phyloP scores from a whole-genome alignment of 2,888 invertebrate genomes.

The Acanthacorydalis orientalis region DNA sequence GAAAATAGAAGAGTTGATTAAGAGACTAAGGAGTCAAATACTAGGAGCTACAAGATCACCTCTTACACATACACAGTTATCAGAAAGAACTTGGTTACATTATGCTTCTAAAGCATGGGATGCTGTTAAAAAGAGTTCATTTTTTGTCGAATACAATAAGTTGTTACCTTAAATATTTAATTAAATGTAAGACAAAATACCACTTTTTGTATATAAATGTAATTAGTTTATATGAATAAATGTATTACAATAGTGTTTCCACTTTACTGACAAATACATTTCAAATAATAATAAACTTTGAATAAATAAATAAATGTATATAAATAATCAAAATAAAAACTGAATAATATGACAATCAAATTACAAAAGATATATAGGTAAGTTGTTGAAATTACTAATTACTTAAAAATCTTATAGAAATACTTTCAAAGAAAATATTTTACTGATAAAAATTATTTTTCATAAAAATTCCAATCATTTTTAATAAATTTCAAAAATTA shows the following conservation, averaged over 20 bases:
- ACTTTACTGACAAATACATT: not conserved
- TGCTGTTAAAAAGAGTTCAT: constrained; percentile 63
- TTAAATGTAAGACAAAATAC: too few species aligned
- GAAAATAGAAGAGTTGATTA: constrained; percentile 43
- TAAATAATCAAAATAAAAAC: too few species aligned
- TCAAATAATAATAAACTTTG: not conserved
- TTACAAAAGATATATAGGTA: too few species aligned
- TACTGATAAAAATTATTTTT: too few species aligned
- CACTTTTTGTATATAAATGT: not conserved
- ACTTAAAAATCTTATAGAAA: too few species aligned
- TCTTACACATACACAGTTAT: constrained; percentile 53
- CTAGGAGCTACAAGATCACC: constrained; percentile 50
- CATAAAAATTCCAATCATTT: too few species aligned
- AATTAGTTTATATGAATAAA: not conserved
- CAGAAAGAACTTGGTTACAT: constrained; percentile 71
- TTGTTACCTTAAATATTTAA: constrained; percentile 36
- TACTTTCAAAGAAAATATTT: too few species aligned
- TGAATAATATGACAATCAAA: too few species aligned
- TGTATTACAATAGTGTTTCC: not conserved
- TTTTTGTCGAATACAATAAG: constrained; percentile 71
- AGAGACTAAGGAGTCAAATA: constrained; percentile 49
- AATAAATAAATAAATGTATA: too few species aligned
- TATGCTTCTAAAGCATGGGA: constrained; percentile 75
- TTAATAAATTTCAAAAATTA: too few species aligned
- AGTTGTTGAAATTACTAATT: too few species aligned